Base-by-base conservation (phyloP, 2,113 vertebrate genomes). In the Etia nguti region DNA sequence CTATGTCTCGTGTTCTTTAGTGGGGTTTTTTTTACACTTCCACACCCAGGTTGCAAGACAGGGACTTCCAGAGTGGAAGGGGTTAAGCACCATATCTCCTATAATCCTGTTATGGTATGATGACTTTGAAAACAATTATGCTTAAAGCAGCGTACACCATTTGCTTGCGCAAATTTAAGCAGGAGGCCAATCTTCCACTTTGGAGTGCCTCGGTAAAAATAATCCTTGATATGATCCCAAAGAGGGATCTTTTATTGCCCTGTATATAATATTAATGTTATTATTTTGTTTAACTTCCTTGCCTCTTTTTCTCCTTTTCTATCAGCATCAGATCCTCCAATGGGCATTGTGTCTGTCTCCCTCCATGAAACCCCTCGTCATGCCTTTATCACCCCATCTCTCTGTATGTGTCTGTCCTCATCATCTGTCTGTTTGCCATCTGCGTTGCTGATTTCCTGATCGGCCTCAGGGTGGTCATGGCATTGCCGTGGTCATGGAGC, bases 391-490 rank as follows among this genome's bases (percentile, higher is more conserved):
- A 2, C 77, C 80, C 50, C 86, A 75, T 90, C 87, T 80, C 79
- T 80, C 83, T 82, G 29, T 77, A 50, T 20, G 43, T 50, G 43
- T 50, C 36, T 57, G 62, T 91, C 87, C 79, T 88, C 80, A 31
- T 20, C 31, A 89, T 89, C 85, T 79, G 75, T 86, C 84, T 84
- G 73, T 68, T 89, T 88, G 86, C 57, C 88, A 89, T 92, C 88
- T 86, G 81, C 15, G 2, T 50, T 81, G 80, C 75, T 80, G 88
- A 90, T 90, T 84, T 73, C 83, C 86, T 88, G 90, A 94, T 91
- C 82, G 82, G 86, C 88, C 85, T 79, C 12, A 9, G 81, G 84
- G 52, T 75, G 70, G 89, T 86, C 81, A 75, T 16, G 82, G 56
- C 8, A 46, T 77, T 57, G 36, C 79, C 1, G 13, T 41, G 68